Percentiles rank a stretch among this genome's conserved stretches.
phyloP scores from a whole-genome alignment of 2,888 invertebrate species.

The Agrilus cyanescens region DNA sequence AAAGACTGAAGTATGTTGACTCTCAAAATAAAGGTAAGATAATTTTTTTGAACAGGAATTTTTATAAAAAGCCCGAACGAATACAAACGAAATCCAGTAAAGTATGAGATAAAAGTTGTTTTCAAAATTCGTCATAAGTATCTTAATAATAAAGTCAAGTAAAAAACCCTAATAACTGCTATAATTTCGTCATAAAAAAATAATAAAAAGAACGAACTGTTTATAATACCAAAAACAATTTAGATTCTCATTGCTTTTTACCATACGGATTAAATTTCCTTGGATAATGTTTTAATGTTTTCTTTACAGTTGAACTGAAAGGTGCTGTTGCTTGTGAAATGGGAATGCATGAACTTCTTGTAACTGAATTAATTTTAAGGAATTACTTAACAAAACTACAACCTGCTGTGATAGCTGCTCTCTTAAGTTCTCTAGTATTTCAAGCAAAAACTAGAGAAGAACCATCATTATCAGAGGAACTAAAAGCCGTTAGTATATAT shows the following conservation, averaged over 20 bases:
- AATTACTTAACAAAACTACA: conserved; percentile 77
- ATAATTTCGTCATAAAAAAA: no score
- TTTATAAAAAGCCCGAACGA: no score
- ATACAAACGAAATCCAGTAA: no score
- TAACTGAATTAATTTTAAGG: conserved; percentile 87
- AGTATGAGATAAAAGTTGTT: no score
- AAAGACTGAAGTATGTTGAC: conserved; percentile 62
- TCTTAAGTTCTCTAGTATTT: conserved; percentile 87
- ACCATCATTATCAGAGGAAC: conserved; percentile 45
- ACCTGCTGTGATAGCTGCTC: conserved; percentile 86
- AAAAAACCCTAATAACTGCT: no score
- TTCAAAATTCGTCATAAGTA: no score
- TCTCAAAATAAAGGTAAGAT: conserved; percentile 50
- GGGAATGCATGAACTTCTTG: conserved; percentile 78
- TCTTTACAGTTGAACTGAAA: conserved; percentile 54
- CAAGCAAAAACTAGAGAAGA: conserved; percentile 58
- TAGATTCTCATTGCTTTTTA: neutral
- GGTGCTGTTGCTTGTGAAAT: conserved; percentile 81
- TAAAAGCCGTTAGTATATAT: conserved; percentile 39
- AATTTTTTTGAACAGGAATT: no score
- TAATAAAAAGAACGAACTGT: no score
- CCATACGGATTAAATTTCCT: neutral
- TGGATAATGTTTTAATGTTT: conserved; percentile 5
- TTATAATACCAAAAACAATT: neutral
- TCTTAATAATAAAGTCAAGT: no score